Base-by-base conservation (phyloP, 2,888 invertebrate species). In the Ormyrus nitidulus region DNA sequence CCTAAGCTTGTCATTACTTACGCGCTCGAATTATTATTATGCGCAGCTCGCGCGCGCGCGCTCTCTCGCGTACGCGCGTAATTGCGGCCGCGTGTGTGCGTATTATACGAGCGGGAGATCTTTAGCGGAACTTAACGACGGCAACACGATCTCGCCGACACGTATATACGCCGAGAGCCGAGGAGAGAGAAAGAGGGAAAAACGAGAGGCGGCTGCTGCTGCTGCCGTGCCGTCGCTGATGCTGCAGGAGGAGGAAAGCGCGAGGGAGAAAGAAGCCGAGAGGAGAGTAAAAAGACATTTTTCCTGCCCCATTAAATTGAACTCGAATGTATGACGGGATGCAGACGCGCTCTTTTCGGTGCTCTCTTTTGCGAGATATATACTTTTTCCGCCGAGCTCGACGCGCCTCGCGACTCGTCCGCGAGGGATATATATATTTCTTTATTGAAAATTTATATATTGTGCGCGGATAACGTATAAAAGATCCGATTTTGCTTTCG, bases 1-100 rank as follows among this genome's bases (percentile, higher is more conserved):
- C 72, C 72, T 72, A 76, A 77, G 73, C 80, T 81, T 81, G 77
- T 77, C 77, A 74, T 81, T 81, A 81, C 77, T 74, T 77, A 77
- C 77, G 77, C 77, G 62, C 77, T 80, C 80, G 77, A 77, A 77
- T 77, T 72, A 73, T 80, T 81, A 77, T 77, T 69, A 66, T 68
- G 62, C 61, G 68, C 66, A 4, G 51, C 51, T 44, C 48, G 59
- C 66, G 70, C 44, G 11, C 59, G 48, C 53, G 54, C 44, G 34
- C n/a, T 13, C 13, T 59, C 62, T 49, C 34, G 56, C n/a, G n/a
- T 54, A 44, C 19, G 19, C 54, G 62, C 56, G 69, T 56, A 74
- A 73, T 79, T 69, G 73, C 46, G 71, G 54, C 13, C 54, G 46
- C 19, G 46, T 7, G 51, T 46, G 44, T 34, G 34, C 19, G 19